These are phyloP conservation scores for Drosophila nr. medialis DNA, from an alignment of 2,888 invertebrate species.

Conservation along the genomic window DNA sequence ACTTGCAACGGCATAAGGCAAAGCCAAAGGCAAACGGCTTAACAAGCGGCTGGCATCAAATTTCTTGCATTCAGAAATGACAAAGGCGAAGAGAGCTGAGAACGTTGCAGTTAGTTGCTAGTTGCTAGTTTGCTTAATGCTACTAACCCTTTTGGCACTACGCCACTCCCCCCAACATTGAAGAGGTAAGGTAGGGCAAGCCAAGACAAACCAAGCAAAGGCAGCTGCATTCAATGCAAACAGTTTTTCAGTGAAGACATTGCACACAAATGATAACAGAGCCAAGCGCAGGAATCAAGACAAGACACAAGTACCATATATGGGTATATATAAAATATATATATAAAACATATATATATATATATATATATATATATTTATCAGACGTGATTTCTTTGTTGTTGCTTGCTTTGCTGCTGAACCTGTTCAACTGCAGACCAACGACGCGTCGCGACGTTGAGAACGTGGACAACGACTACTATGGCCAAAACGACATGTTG, in stretches of 20 bases:
- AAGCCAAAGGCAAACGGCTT: constrained; percentile 55
- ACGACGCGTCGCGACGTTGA: constrained; percentile 33
- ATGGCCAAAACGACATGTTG: constrained; percentile 66
- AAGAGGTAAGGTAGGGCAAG: neutral
- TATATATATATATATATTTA: constrained; percentile 48
- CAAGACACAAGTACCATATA: constrained; percentile 43
- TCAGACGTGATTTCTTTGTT: constrained; percentile 70
- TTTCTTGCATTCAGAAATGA: constrained; percentile 75
- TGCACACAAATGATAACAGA: constrained; percentile 60
- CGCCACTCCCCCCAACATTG: constrained; percentile 1
- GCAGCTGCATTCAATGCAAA: constrained; percentile 36
- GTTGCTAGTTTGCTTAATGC: constrained; percentile 57
- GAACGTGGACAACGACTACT: constrained; percentile 63
- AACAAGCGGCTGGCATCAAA: constrained; percentile 78
- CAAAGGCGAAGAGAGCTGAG: constrained; percentile 50
- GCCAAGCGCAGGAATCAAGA: constrained; percentile 63
- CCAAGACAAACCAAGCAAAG: constrained; percentile 13
- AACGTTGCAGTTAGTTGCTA: constrained; percentile 28
- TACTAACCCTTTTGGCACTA: constrained; percentile 47
- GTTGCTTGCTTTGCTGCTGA: constrained; percentile 49
- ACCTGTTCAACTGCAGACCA: constrained; percentile 66
- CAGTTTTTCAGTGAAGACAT: constrained; percentile 40
- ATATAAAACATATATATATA: constrained; percentile 7
- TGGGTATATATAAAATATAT: constrained; percentile 8
- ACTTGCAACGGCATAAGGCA: constrained; percentile 33